Conservation (phyloP, 2,888 invertebrate genomes). For the Malthinus flaveolus region DNA sequence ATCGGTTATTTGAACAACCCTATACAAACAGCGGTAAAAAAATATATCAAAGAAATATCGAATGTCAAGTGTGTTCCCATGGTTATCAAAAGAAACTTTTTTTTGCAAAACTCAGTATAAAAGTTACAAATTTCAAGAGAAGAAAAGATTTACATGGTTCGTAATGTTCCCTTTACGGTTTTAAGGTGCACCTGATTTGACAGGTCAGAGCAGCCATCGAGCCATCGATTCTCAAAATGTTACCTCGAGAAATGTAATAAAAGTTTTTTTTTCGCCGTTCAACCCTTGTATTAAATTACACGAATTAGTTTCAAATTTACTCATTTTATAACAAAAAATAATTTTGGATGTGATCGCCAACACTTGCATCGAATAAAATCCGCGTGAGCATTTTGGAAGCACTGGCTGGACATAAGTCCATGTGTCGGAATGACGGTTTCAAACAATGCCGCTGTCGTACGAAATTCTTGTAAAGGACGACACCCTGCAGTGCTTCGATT, state of each 20-base stretch:
- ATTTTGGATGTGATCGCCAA: too few relatives aligned
- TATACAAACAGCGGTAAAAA: conserved; percentile 29
- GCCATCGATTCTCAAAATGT: conserved; percentile 18
- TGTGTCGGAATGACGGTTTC: conserved; percentile 31
- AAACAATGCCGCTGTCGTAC: conserved; percentile 33
- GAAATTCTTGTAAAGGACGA: conserved; percentile 35
- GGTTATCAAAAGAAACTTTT: conserved; percentile 45
- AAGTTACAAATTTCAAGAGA: conserved; percentile 51
- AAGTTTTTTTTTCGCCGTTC: not conserved
- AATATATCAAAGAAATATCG: conserved; percentile 43
- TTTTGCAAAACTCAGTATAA: conserved; percentile 50
- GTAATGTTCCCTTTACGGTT: conserved; percentile 37
- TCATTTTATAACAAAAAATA: too few relatives aligned
- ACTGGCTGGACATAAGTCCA: conserved; percentile 20
- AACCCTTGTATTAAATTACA: too few relatives aligned
- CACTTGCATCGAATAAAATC: not conserved
- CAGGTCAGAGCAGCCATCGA: conserved; percentile 23
- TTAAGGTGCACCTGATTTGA: conserved; percentile 42
- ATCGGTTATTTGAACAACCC: conserved; percentile 23
- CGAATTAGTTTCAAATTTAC: too few relatives aligned
- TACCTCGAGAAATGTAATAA: not conserved
- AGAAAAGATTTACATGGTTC: conserved; percentile 42
- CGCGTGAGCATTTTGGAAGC: conserved; percentile 11
- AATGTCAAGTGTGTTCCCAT: conserved; percentile 55
- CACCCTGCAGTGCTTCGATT: conserved; percentile 31